Percentiles rank a stretch among this genome's conserved stretches.
Conservation (phyloP, 2,113 vertebrate genomes). For the Pontoporia blainvillei region DNA sequence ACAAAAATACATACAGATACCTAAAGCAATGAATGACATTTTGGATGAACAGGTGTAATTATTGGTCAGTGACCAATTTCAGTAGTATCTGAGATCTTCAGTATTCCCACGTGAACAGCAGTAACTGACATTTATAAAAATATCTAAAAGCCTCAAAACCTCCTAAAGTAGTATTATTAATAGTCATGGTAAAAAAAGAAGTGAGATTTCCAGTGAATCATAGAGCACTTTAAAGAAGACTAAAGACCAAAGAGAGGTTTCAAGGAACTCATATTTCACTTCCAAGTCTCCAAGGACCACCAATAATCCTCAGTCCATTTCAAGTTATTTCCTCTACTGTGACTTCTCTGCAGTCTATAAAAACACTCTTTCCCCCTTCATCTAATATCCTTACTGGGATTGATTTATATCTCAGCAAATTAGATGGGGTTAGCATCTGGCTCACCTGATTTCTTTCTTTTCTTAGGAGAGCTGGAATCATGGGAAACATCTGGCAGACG, state of each 20-base stretch:
- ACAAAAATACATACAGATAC: neutral
- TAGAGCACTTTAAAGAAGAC: neutral
- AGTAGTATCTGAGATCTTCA: neutral
- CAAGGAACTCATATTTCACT: slow-evolving; percentile 54
- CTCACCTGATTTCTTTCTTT: neutral
- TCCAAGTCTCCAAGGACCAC: slow-evolving; percentile 50
- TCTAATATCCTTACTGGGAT: slow-evolving; percentile 73
- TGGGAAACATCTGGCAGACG: slow-evolving; percentile 72
- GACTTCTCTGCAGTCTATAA: slow-evolving; percentile 72
- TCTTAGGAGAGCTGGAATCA: slow-evolving; percentile 68
- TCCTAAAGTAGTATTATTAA: neutral
- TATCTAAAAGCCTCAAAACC: neutral
- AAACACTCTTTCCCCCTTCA: slow-evolving; percentile 62
- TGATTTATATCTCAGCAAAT: slow-evolving; percentile 75
- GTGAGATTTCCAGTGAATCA: slow-evolving; percentile 20
- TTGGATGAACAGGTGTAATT: neutral
- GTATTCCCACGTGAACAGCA: neutral
- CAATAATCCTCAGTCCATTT: slow-evolving; percentile 68
- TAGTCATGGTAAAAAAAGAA: neutral
- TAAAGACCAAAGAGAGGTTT: neutral
- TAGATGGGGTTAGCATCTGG: slow-evolving; percentile 71
- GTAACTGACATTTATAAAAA: neutral
- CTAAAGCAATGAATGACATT: neutral
- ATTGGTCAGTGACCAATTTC: neutral
- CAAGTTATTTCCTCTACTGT: slow-evolving; percentile 72